Percentiles rank a stretch among this genome's conserved stretches.
phyloP scores from a whole-genome alignment of 1,140 invertebrate species.

The Eumaeus atala region DNA sequence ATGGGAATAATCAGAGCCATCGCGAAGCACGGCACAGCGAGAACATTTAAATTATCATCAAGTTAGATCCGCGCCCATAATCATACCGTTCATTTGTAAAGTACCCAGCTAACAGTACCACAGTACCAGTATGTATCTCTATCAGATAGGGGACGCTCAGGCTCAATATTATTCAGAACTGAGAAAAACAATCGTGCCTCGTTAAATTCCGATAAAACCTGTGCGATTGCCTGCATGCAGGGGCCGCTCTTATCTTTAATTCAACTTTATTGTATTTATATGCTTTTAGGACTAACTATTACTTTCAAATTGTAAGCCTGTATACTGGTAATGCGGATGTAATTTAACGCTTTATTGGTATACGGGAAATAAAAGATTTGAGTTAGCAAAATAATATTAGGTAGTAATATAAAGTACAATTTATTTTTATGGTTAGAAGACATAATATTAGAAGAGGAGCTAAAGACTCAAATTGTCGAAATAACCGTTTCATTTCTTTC shows the following conservation, averaged over 20 bases:
- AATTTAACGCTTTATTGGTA: conserved; percentile 8
- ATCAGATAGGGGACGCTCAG: conserved; percentile 59
- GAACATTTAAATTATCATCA: conserved; percentile 67
- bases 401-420: not conserved
- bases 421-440: not conserved
- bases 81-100: conserved; percentile 66
- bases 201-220: conserved; percentile 63
- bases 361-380: not conserved
- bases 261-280: conserved; percentile 38
- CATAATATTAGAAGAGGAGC: too few relatives aligned
- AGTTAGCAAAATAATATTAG: not conserved
- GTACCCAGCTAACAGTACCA: conserved; percentile 56
- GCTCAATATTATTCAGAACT: conserved; percentile 71
- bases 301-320: conserved; percentile 7
- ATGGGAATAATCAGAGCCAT: conserved; percentile 47
- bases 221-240: conserved; percentile 51
- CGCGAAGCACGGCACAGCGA: conserved; percentile 36
- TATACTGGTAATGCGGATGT: not conserved
- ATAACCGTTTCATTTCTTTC: too few relatives aligned
- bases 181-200: conserved; percentile 71
- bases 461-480: too few relatives aligned
- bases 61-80: conserved; percentile 61
- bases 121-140: conserved; percentile 48
- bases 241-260: conserved; percentile 42
- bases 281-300: conserved; percentile 22